Conservation (phyloP, 2,113 vertebrate species). For the Sphaerodactylus townsendi region DNA sequence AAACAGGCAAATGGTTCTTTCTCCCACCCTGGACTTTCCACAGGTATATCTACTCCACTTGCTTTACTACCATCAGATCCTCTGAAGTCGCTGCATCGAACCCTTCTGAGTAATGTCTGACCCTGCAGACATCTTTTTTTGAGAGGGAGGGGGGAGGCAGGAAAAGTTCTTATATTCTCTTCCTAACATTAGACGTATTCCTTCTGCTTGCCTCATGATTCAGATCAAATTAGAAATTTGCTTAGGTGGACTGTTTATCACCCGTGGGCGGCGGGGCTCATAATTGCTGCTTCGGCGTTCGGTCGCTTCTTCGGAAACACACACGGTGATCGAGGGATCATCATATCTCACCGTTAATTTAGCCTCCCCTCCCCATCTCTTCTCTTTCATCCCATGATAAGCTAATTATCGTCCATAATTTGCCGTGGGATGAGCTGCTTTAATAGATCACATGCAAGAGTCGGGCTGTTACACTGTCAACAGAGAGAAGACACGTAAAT, state of each 20-base stretch:
- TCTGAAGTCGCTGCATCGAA: no score
- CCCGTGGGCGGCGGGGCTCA: slow-evolving; percentile 31
- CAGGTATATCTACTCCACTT: no score
- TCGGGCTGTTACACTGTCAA: slow-evolving; percentile 57
- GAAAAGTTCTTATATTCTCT: no score
- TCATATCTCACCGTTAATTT: slow-evolving; percentile 63
- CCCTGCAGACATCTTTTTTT: no score
- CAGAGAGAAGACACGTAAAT: no score
- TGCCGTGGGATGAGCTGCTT: slow-evolving; percentile 54
- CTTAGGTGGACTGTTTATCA: slow-evolving; percentile 53
- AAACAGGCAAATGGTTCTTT: no score
- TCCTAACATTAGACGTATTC: background rate
- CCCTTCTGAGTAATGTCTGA: no score
- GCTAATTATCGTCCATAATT: slow-evolving; percentile 66
- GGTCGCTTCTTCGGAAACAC: slow-evolving; percentile 20
- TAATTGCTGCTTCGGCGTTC: slow-evolving; percentile 47
- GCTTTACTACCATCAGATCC: no score
- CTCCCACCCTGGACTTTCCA: no score
- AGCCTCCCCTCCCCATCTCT: slow-evolving; percentile 44
- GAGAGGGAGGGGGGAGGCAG: background rate
- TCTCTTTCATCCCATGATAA: slow-evolving; percentile 63
- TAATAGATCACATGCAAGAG: slow-evolving; percentile 54
- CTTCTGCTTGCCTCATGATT: slow-evolving; percentile 15
- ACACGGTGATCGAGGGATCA: slow-evolving; percentile 54
- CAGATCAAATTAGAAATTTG: slow-evolving; percentile 41